Conservation (phyloP, 1,140 invertebrate species). For the Druon quercuslanigerum region DNA sequence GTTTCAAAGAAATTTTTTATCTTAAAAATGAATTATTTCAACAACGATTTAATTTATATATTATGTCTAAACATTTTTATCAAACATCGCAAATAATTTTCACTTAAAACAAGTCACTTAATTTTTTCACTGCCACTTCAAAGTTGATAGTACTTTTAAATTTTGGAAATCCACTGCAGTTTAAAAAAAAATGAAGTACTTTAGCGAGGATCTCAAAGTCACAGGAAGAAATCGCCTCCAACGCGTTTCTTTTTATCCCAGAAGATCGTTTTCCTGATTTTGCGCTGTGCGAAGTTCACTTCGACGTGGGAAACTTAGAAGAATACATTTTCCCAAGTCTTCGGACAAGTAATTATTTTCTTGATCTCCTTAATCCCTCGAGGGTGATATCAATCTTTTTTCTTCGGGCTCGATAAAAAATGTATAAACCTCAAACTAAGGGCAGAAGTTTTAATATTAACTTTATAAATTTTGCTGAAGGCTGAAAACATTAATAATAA, state of each 20-base stretch:
- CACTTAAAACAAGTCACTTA: no score
- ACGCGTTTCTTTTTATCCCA: conserved; percentile 35
- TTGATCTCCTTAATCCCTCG: not conserved
- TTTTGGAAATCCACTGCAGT: not conserved
- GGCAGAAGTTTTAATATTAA: no score
- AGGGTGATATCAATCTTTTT: not conserved
- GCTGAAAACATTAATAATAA: no score
- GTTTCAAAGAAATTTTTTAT: no score
- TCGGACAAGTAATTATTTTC: conserved; percentile 28
- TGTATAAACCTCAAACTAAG: no score
- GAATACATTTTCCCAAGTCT: conserved; percentile 12
- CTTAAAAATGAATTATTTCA: no score
- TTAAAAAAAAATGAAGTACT: not conserved
- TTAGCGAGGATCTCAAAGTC: not conserved
- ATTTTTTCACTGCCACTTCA: no score
- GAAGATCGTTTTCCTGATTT: conserved; percentile 33
- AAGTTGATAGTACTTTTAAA: no score
- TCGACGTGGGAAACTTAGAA: not conserved
- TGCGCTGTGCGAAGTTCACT: conserved; percentile 29
- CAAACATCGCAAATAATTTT: no score
- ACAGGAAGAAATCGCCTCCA: not conserved
- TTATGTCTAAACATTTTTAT: no score
- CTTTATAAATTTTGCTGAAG: no score
- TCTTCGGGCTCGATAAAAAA: not conserved
- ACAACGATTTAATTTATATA: no score